Evolutionary conservation across 1,140 invertebrate genomes (phyloP).

Genomic region (Drosophila oshimai): DNA sequence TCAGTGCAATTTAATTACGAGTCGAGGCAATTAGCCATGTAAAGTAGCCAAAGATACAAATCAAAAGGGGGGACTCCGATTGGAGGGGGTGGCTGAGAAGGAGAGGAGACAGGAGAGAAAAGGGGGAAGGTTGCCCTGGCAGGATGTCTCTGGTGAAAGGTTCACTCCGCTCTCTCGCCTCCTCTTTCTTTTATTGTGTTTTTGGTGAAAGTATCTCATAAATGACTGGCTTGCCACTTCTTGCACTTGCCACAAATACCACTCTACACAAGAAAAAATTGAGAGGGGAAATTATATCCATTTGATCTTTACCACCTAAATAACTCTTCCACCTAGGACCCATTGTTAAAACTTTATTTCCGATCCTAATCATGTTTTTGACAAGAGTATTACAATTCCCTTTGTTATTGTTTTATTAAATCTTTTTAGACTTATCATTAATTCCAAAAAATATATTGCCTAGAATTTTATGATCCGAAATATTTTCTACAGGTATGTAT

Average conservation of each 20-base stretch:
- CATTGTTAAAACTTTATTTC: too few species aligned
- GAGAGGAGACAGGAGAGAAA: conserved; percentile 15
- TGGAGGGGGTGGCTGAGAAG: too few species aligned
- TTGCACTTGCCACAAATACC: conserved; percentile 33
- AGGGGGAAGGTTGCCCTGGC: neutral
- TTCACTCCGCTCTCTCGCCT: conserved; percentile 21
- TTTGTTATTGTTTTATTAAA: too few species aligned
- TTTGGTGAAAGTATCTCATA: conserved; percentile 78
- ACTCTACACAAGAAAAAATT: neutral
- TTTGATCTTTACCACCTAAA: neutral
- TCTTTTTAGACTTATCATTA: neutral
- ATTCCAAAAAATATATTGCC: too few species aligned
- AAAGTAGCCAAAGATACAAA: conserved; percentile 68
- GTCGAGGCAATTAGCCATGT: conserved; percentile 71
- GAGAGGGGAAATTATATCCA: neutral
- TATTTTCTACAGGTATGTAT: too few species aligned
- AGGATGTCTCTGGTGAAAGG: conserved; percentile 57
- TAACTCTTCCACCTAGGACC: too few species aligned
- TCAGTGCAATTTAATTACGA: conserved; percentile 78
- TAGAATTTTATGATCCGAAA: too few species aligned
- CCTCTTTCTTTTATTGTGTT: conserved; percentile 48
- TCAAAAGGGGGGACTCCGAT: conserved; percentile 23
- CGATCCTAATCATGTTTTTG: too few species aligned
- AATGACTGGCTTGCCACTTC: conserved; percentile 46
- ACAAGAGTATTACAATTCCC: too few species aligned